These are phyloP conservation scores for Drosophila tripunctata DNA, from an alignment of 2,888 invertebrate genomes.

Conservation along the genomic window DNA sequence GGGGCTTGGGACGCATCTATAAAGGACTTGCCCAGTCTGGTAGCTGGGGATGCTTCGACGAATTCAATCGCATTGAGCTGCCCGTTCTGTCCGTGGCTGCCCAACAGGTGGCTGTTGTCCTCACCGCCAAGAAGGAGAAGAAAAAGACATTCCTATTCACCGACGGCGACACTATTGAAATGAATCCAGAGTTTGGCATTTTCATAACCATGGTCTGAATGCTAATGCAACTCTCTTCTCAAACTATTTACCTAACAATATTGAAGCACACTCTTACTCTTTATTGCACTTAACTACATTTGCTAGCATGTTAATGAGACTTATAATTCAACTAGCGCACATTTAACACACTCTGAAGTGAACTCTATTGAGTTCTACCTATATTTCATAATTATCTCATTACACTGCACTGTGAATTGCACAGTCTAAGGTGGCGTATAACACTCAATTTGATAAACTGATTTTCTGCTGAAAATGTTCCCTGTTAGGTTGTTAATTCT, in stretches of 20 bases:
- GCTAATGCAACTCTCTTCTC: neutral
- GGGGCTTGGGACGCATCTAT: slow-evolving; percentile 97
- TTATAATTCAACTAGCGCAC: slow-evolving; percentile 45
- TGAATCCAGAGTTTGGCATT: slow-evolving; percentile 98
- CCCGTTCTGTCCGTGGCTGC: slow-evolving; percentile 98
- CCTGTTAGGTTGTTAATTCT: too few relatives aligned
- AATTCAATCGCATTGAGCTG: slow-evolving; percentile 97
- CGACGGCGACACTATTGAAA: slow-evolving; percentile 95
- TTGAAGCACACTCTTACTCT: neutral
- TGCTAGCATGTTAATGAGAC: slow-evolving; percentile 31
- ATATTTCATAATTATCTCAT: slow-evolving; percentile 22
- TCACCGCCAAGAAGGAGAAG: slow-evolving; percentile 96
- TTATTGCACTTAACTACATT: neutral
- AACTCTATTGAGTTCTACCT: slow-evolving; percentile 14
- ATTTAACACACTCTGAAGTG: slow-evolving; percentile 21
- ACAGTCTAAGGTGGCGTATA: neutral
- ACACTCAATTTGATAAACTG: neutral
- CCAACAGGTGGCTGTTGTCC: slow-evolving; percentile 97
- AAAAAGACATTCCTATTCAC: slow-evolving; percentile 96
- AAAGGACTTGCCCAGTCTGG: slow-evolving; percentile 98
- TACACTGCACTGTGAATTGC: slow-evolving; percentile 19
- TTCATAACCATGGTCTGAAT: slow-evolving; percentile 96
- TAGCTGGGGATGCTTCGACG: slow-evolving; percentile 99
- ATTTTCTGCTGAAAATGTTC: too few relatives aligned
- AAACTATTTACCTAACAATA: neutral